Conservation (phyloP, 2,888 invertebrate genomes). For the Eupithecia pulchellata region DNA sequence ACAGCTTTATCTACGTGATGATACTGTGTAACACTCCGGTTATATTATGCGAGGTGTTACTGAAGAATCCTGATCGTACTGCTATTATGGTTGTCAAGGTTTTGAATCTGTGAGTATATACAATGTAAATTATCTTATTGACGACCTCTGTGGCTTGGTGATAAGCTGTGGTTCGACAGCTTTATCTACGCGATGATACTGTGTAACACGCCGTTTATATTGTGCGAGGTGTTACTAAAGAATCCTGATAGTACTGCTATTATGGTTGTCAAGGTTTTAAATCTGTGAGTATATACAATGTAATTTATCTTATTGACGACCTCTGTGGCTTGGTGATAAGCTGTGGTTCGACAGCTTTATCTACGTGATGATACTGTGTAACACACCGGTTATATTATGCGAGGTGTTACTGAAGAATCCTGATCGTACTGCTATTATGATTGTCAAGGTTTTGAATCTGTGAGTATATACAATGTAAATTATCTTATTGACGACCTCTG, state of each 20-base stretch:
- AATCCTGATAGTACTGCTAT: conserved; percentile 50
- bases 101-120: conserved; percentile 70
- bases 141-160: too few species aligned
- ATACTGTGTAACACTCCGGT: conserved; percentile 77
- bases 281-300: conserved; percentile 64
- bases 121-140: too few species aligned
- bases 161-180: conserved; percentile 72
- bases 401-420: too few species aligned
- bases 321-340: too few species aligned
- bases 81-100: conserved; percentile 62
- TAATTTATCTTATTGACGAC: too few species aligned
- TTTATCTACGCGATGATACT: conserved; percentile 75
- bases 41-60: conserved; percentile 70
- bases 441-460: too few species aligned
- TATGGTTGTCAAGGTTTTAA: conserved; percentile 65
- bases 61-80: conserved; percentile 51
- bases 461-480: too few species aligned
- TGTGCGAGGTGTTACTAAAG: conserved; percentile 68
- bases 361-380: too few species aligned
- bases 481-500: too few species aligned
- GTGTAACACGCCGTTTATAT: conserved; percentile 75
- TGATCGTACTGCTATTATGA: too few species aligned
- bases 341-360: too few species aligned
- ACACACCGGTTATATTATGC: too few species aligned
- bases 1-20: conserved; percentile 72